A percentile compares a stretch with the other conserved stretches of the same genome.
Conservation (phyloP, 1,140 invertebrate species). For the Nasonia longicornis region DNA sequence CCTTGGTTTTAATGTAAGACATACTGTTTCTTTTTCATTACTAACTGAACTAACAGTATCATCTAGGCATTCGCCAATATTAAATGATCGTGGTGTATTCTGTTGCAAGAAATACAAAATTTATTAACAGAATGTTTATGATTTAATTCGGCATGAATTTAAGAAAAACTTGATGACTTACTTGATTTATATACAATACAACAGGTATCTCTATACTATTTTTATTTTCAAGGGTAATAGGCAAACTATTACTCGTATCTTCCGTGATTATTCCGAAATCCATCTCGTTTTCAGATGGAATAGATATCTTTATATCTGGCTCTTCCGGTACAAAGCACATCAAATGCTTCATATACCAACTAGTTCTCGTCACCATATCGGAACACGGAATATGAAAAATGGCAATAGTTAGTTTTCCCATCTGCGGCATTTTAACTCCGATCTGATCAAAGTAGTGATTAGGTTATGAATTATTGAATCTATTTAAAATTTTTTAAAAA, state of each 20-base stretch:
- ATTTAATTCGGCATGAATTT: slow-evolving; percentile 10
- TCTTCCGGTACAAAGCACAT: slow-evolving; percentile 64
- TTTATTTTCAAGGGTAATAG: slow-evolving; percentile 60
- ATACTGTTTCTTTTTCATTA: slow-evolving; percentile 31
- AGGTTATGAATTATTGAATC: slow-evolving; percentile 15
- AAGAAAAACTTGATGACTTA: slow-evolving; percentile 48
- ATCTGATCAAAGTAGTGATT: slow-evolving; percentile 53
- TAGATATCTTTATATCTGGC: slow-evolving; percentile 53
- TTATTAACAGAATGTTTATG: slow-evolving; percentile 21
- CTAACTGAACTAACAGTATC: slow-evolving; percentile 31
- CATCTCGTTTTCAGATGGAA: slow-evolving; percentile 49
- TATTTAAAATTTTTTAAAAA: background rate
- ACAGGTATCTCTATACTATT: slow-evolving; percentile 59
- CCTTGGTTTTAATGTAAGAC: slow-evolving; percentile 41
- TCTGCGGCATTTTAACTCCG: slow-evolving; percentile 57
- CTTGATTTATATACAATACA: slow-evolving; percentile 55
- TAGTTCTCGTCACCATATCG: slow-evolving; percentile 61
- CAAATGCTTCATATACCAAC: slow-evolving; percentile 59
- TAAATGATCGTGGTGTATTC: slow-evolving; percentile 51
- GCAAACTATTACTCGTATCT: slow-evolving; percentile 49
- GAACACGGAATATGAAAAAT: slow-evolving; percentile 54
- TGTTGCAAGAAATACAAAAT: slow-evolving; percentile 15
- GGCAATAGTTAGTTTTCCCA: slow-evolving; percentile 58
- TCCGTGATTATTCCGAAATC: slow-evolving; percentile 56
- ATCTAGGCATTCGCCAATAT: slow-evolving; percentile 45